A percentile compares a stretch with the other conserved stretches of the same genome.
Conservation (phyloP, 2,888 invertebrate genomes). For the Protophormia terraenovae region DNA sequence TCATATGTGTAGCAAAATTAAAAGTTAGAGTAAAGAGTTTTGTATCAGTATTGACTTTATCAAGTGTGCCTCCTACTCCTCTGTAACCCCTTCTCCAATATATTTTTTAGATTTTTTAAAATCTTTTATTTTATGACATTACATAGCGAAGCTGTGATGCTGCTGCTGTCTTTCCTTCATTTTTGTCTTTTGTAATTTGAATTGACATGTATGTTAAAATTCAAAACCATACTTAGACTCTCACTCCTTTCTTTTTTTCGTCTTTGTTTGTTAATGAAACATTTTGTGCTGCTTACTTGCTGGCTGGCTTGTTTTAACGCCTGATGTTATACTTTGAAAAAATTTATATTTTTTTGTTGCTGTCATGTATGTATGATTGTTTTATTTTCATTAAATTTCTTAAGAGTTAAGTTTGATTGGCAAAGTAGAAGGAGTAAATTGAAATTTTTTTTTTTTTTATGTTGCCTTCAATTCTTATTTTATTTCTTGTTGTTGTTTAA, state of each 20-base stretch:
- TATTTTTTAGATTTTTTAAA: not conserved
- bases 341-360: conserved; percentile 25
- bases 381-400: conserved; percentile 68
- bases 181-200: conserved; percentile 69
- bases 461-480: conserved; percentile 36
- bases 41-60: conserved; percentile 67
- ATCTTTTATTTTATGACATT: not conserved
- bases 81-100: not conserved
- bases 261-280: conserved; percentile 18
- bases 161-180: conserved; percentile 53
- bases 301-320: conserved; percentile 54
- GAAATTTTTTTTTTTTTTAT: conserved; percentile 55
- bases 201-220: conserved; percentile 69
- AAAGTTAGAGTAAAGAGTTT: not conserved
- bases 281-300: conserved; percentile 18
- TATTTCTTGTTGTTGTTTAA: conserved; percentile 70
- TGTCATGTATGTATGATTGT: conserved; percentile 63
- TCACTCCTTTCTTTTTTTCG: conserved; percentile 36
- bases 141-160: conserved; percentile 25
- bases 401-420: conserved; percentile 55
- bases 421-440: conserved; percentile 64
- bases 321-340: conserved; percentile 57
- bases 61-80: conserved; percentile 45
- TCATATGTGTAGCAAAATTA: conserved; percentile 54
- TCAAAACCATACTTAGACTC: conserved; percentile 67